A percentile compares a stretch with the other conserved stretches of the same genome.
Conservation (phyloP, 2,113 vertebrate genomes). For the Nycticorax nycticorax region DNA sequence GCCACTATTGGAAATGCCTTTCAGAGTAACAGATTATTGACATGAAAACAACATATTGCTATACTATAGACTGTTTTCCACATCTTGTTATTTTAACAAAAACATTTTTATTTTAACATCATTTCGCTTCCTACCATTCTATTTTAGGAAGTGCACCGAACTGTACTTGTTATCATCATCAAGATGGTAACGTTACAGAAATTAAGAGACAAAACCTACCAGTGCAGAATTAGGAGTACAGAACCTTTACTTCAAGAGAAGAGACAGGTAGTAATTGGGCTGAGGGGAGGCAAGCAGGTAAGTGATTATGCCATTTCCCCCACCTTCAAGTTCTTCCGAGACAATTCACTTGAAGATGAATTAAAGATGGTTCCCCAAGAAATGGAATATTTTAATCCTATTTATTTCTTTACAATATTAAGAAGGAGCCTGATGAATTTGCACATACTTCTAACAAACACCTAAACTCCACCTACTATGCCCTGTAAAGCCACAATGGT, state of each 20-base stretch:
- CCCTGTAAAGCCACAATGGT: accelerated
- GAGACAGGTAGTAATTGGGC: not conserved
- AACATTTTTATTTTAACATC: not conserved
- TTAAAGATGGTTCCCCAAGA: not conserved
- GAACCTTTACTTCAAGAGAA: not conserved
- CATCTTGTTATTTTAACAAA: not conserved
- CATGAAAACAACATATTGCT: not conserved
- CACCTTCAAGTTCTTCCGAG: not conserved
- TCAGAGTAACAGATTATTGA: not conserved
- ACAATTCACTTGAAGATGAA: not conserved
- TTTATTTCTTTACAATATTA: not conserved
- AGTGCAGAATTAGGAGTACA: not conserved
- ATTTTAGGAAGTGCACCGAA: not conserved
- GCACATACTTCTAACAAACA: not conserved
- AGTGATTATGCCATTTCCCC: not conserved
- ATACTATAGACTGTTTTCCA: not conserved
- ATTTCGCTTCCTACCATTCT: not conserved
- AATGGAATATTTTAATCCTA: not conserved
- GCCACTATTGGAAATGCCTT: not conserved
- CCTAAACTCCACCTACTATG: not conserved
- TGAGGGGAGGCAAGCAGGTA: not conserved
- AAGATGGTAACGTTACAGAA: not conserved
- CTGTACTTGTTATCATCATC: not conserved
- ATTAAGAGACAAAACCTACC: not conserved
- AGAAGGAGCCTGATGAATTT: not conserved